Base-by-base conservation (phyloP, 2,113 vertebrate species). In the Corvus cornix region DNA sequence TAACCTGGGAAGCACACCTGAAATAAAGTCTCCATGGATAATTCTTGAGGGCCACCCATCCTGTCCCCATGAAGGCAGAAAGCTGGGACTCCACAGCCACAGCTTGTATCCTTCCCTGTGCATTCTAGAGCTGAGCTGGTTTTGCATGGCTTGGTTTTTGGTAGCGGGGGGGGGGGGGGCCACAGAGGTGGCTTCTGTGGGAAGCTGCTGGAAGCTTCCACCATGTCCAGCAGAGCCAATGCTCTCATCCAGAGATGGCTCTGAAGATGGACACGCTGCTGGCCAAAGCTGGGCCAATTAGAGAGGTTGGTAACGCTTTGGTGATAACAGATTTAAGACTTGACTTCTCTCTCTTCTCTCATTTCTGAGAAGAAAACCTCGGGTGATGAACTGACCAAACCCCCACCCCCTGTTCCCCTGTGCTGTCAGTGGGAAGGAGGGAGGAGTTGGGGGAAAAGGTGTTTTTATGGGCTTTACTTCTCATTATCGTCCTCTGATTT, bases 41-140 rank as follows among this genome's bases (percentile, higher is more conserved):
- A 37, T n/a, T 81, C 41, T 23, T 41, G 39, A 7, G 1, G 44
- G 28, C 15, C 30, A 83, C 33, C 16, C 41, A 12, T 33, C 39
- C 66, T 10, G 10, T 31, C 9, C 37, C 13, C 0, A 0, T 10
- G 48, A 84, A 35, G 44, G 30, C 62, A 22, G 53, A 44, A 23
- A 75, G 9, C 28, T 9, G 13, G 19, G 28, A 70, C 35, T 18
- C 27, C 0, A 0, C 33, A 37, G 30, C 13, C 58, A 26, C 33
- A 31, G 16, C 37, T 74, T 5, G 0, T 3, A 16, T n/a, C 6
- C 0, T 48, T 44, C 44, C 63, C 18, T 23, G 6, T 1, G 2
- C 24, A 11, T 48, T 92, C 52, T 6, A 5, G n/a, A 46, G 24
- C 3, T 69, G 35, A 23, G 35, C 4, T 51, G 35, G 35, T 2